Conservation (phyloP, 2,113 vertebrate species). For the Riparia riparia region DNA sequence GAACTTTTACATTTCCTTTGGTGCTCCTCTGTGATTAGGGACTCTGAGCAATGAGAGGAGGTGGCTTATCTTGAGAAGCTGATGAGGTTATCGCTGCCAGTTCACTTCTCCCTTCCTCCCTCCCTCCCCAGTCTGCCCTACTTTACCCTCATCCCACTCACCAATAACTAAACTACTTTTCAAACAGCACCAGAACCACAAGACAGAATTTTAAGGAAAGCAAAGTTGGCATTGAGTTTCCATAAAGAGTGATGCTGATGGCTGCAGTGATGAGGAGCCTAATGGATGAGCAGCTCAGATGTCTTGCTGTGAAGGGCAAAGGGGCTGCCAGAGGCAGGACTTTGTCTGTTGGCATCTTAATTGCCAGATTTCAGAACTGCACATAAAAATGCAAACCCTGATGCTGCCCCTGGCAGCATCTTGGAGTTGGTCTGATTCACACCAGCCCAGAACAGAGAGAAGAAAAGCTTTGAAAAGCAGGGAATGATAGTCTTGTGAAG, state of each 20-base stretch:
- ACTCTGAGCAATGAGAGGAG: background rate
- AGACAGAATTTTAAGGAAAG: slow-evolving; percentile 29
- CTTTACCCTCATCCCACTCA: slow-evolving; percentile 8
- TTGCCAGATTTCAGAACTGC: slow-evolving; percentile 36
- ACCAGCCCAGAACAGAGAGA: background rate
- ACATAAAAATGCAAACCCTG: slow-evolving; percentile 51
- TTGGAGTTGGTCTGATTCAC: background rate
- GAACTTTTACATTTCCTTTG: background rate
- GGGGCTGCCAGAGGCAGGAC: slow-evolving; percentile 51
- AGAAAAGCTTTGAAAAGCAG: slow-evolving; percentile 29
- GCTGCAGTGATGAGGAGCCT: slow-evolving; percentile 1
- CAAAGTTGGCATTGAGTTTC: background rate
- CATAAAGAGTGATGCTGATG: slow-evolving; percentile 15
- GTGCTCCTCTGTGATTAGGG: background rate
- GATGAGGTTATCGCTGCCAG: slow-evolving; percentile 25
- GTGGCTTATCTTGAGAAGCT: background rate
- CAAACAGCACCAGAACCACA: background rate
- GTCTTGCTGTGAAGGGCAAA: slow-evolving; percentile 41
- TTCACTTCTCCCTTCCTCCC: background rate
- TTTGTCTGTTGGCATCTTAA: slow-evolving; percentile 51
- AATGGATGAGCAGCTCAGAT: slow-evolving; percentile 38
- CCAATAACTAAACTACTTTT: slow-evolving; percentile 18
- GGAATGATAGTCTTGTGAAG: background rate
- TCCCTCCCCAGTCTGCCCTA: background rate
- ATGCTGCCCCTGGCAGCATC: slow-evolving; percentile 13